Conservation (phyloP, 2,797 vertebrate genomes). For the Monodelphis domestica region DNA sequence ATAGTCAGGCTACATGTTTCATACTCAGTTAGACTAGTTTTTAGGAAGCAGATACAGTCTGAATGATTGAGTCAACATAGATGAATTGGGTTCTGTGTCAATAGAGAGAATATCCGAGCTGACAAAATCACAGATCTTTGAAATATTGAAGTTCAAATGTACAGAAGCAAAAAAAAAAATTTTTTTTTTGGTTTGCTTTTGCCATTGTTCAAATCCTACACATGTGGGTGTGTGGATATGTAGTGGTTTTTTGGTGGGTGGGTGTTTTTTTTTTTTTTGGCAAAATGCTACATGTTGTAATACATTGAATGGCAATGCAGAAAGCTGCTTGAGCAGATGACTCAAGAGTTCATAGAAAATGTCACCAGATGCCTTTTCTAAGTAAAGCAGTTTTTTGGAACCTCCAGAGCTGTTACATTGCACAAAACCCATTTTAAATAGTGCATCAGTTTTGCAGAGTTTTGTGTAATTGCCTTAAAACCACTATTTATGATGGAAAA, state of each 20-base stretch:
- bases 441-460: neutral
- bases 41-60: neutral
- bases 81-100: neutral
- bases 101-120: neutral
- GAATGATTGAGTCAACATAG: neutral
- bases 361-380: neutral
- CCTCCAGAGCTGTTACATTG: neutral
- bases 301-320: neutral
- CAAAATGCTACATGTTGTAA: neutral
- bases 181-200: neutral
- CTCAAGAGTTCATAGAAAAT: neutral
- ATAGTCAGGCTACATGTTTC: neutral
- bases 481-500: neutral
- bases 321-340: conserved; percentile 2
- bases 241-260: neutral
- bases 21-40: neutral
- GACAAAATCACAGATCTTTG: neutral
- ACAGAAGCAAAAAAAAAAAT: neutral
- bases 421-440: neutral
- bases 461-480: neutral
- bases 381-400: neutral
- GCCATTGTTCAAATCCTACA: neutral
- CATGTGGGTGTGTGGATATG: neutral
- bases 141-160: neutral
- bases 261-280: neutral